phyloP scores from a whole-genome alignment of 1,140 invertebrate species.

The Bactericera cockerelli region DNA sequence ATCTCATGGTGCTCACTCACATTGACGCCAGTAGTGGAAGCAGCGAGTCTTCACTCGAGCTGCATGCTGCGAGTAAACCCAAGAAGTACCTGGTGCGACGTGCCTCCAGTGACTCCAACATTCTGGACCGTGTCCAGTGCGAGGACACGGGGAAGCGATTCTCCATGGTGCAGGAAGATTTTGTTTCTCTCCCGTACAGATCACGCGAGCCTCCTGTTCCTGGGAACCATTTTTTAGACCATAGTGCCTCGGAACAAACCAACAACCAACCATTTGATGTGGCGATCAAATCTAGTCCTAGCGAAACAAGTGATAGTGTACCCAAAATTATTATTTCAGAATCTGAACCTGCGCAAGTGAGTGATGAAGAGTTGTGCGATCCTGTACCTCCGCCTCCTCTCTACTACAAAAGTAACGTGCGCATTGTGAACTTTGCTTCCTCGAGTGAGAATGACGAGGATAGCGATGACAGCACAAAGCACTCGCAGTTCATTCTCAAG shows the following conservation, averaged over 20 bases:
- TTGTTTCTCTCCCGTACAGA: no score
- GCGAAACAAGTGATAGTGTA: neutral
- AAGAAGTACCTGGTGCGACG: neutral
- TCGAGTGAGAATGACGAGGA: constrained; percentile 10
- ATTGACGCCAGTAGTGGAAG: constrained; percentile 47
- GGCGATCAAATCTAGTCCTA: neutral
- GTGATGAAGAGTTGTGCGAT: constrained; percentile 10
- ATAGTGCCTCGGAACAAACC: constrained; percentile 28
- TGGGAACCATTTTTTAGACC: constrained; percentile 26
- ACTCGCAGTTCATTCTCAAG: constrained; percentile 8
- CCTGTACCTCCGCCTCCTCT: neutral
- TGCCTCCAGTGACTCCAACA: neutral
- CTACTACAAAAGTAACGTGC: neutral
- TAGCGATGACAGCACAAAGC: neutral
- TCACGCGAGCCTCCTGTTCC: neutral
- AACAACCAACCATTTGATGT: neutral
- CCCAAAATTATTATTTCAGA: constrained; percentile 22
- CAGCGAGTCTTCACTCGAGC: constrained; percentile 26
- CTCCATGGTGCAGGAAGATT: no score
- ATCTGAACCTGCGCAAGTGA: constrained; percentile 14
- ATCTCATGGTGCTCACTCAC: constrained; percentile 55
- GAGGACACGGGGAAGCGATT: neutral
- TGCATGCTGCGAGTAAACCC: no score
- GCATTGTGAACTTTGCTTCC: constrained; percentile 2
- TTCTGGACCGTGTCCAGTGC: neutral